phyloP scores from a whole-genome alignment of 1,140 invertebrate genomes.

The Caenorhabditis inopinata region DNA sequence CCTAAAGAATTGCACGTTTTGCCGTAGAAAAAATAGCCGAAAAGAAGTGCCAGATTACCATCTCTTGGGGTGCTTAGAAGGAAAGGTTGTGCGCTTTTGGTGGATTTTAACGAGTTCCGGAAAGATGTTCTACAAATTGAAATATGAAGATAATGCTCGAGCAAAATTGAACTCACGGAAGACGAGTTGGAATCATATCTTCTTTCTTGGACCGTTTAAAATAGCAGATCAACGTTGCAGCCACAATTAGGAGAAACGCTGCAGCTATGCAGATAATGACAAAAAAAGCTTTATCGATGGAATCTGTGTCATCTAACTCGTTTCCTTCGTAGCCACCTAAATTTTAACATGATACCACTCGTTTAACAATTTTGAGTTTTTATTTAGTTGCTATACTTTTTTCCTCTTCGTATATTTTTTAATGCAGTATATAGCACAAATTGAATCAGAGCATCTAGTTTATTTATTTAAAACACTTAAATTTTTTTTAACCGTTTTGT shows the following conservation, averaged over 20 bases:
- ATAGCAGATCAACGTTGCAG: constrained; percentile 15
- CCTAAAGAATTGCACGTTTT: not conserved
- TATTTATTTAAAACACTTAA: too few species aligned
- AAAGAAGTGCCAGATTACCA: not conserved
- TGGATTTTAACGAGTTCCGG: constrained; percentile 10
- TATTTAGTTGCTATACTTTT: too few species aligned
- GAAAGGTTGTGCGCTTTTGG: constrained; percentile 37
- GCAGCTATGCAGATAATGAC: constrained; percentile 31
- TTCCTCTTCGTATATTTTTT: too few species aligned
- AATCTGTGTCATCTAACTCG: not conserved
- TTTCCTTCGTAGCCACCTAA: not conserved
- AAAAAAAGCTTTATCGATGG: constrained; percentile 19
- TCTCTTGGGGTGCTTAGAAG: constrained; percentile 36
- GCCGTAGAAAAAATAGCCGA: too few species aligned
- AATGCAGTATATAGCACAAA: too few species aligned
- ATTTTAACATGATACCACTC: too few species aligned
- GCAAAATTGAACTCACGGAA: not conserved
- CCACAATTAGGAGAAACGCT: constrained; percentile 24
- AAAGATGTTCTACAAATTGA: constrained; percentile 12
- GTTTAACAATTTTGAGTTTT: too few species aligned
- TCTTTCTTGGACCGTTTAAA: constrained; percentile 39
- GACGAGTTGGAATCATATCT: not conserved
- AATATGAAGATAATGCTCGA: not conserved
- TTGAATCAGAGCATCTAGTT: too few species aligned
- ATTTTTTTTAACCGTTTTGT: too few species aligned